Percentiles rank a stretch among this genome's conserved stretches.
Evolutionary conservation across 2,888 invertebrate species (phyloP).

Genomic region (Eledona agricola): DNA sequence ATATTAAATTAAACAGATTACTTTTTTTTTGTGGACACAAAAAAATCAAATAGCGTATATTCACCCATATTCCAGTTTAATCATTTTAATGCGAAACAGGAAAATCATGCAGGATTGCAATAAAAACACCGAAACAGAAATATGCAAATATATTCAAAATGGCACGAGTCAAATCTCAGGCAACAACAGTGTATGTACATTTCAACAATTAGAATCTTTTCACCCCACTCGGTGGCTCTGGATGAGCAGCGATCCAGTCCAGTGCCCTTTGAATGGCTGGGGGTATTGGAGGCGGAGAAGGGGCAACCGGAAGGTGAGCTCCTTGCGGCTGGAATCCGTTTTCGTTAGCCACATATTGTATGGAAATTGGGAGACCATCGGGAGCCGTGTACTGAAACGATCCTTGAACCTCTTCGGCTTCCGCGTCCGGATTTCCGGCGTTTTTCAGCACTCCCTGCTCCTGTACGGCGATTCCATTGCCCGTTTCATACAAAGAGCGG

Average conservation of each 20-base stretch:
- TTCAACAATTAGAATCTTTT: constrained; percentile 26
- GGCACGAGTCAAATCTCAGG: constrained; percentile 20
- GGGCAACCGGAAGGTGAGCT: constrained; percentile 64
- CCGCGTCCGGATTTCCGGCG: constrained; percentile 49
- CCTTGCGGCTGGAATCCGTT: constrained; percentile 74
- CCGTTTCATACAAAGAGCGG: constrained; percentile 63
- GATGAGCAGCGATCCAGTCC: constrained; percentile 72
- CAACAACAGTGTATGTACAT: constrained; percentile 4
- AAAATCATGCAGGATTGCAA: no score
- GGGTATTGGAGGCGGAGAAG: constrained; percentile 76
- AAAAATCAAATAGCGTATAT: no score
- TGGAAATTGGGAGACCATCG: constrained; percentile 56
- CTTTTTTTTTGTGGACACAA: no score
- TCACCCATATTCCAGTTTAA: no score
- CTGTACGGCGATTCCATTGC: constrained; percentile 63
- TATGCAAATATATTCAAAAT: constrained; percentile 9
- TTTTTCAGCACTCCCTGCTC: constrained; percentile 58
- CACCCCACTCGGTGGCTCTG: constrained; percentile 61
- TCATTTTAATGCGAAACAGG: no score
- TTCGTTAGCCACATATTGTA: constrained; percentile 73
- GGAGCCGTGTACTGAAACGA: constrained; percentile 47
- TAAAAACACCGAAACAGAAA: background rate
- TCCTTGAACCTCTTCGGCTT: constrained; percentile 51
- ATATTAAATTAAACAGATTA: no score
- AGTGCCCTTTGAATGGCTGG: constrained; percentile 73